Base-by-base conservation (phyloP, 1,140 invertebrate species). In the Galleria mellonella region DNA sequence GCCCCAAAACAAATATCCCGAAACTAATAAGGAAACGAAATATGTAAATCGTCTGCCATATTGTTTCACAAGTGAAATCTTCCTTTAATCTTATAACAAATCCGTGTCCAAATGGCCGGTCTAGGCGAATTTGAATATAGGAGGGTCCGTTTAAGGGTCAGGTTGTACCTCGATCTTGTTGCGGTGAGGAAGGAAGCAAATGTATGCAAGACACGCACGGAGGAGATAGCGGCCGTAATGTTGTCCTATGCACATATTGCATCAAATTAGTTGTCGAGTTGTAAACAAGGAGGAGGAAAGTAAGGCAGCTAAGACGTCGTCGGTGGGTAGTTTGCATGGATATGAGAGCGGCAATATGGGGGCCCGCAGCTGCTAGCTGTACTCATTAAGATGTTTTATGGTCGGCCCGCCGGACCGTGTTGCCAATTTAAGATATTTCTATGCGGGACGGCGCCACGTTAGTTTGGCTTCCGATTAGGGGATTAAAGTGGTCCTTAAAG, bases 1-100 rank as follows among this genome's bases (percentile, higher is more conserved):
- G 75, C 75, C 78, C 82, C 68, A 83, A 83, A 83, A 83, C 78
- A 84, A 84, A 83, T 83, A 84, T 81, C 76, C 81, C 81, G 72
- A 83, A 85, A 83, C 78, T 85, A 85, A 85, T 85, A 85, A 85
- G 78, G 82, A 85, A 85, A 82, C 78, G 82, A 85, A 84, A 85
- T 85, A 85, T 83, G 82, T 85, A 85, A 85, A 85, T 85, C 74
- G 73, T 71, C 66, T 76, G 72, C 75, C 76, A 86, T 86, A 86
- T 86, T 86, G 83, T 84, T 82, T 76, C 81, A 77, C 79, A 85
- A 86, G 81, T 84, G 78, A 85, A 87, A 86, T 87, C 86, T 87
- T 87, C 79, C 79, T 83, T 86, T 87, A 87, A 87, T 87, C 86
- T 87, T 87, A 83, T 86, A 86, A 86, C 85, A 87, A 86, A 87